Evolutionary conservation across 2,888 invertebrate genomes (phyloP).

Genomic region (Drosophila pseudotakahashii): DNA sequence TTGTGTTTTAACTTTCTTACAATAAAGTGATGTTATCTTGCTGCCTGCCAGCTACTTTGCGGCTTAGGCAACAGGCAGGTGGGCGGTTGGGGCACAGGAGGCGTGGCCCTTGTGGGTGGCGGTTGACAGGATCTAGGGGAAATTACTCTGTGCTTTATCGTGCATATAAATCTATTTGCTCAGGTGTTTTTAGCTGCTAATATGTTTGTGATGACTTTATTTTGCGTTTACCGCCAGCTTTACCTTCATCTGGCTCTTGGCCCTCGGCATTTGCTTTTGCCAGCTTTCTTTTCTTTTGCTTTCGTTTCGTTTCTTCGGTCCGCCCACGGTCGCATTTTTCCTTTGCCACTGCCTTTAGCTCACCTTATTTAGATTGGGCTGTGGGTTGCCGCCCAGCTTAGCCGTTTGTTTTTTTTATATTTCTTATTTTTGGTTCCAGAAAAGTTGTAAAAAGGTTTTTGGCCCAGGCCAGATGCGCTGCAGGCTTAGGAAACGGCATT

Average conservation of each 20-base stretch:
- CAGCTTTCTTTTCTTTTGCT: constrained; percentile 39
- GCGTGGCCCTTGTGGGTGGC: constrained; percentile 9
- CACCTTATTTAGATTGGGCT: constrained; percentile 46
- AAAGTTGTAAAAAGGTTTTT: constrained; percentile 77
- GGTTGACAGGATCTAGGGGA: constrained; percentile 78
- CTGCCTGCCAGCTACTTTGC: constrained; percentile 72
- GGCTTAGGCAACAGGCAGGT: constrained; percentile 79
- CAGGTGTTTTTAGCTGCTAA: constrained; percentile 81
- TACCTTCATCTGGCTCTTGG: constrained; percentile 43
- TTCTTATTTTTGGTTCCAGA: constrained; percentile 45
- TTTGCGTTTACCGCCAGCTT: constrained; percentile 76
- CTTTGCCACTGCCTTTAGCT: constrained; percentile 15
- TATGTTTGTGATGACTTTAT: constrained; percentile 83
- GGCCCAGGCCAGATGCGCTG: constrained; percentile 64
- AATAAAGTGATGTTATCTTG: constrained; percentile 80
- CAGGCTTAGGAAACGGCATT: constrained; percentile 20
- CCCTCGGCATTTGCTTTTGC: constrained; percentile 37
- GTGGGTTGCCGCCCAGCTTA: constrained; percentile 47
- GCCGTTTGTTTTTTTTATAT: background rate
- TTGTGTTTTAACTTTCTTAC: constrained; percentile 80
- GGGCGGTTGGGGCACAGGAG: background rate
- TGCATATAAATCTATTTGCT: constrained; percentile 82
- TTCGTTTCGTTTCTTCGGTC: too few relatives aligned
- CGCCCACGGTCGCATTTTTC: constrained; percentile 54
- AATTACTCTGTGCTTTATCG: constrained; percentile 76